phyloP scores from a whole-genome alignment of 2,888 invertebrate genomes.

The Noctuana brunneofusca region DNA sequence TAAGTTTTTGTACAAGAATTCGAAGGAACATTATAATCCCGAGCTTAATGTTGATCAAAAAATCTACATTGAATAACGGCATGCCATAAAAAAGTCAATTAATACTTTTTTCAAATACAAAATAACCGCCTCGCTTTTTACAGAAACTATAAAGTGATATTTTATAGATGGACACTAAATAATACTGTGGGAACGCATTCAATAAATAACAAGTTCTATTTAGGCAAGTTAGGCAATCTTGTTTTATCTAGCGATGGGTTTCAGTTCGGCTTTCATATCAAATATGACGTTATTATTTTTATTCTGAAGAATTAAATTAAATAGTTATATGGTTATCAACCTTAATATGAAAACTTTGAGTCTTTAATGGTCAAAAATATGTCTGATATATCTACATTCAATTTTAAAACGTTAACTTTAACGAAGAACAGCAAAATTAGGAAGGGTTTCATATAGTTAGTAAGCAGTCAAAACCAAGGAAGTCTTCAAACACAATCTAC shows the following conservation, averaged over 20 bases:
- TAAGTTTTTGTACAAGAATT: constrained; percentile 18
- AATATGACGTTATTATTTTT: background rate
- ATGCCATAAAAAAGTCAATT: constrained; percentile 43
- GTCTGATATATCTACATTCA: background rate
- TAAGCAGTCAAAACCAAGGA: background rate
- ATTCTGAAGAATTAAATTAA: background rate
- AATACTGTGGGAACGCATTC: constrained; percentile 40
- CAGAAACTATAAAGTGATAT: constrained; percentile 46
- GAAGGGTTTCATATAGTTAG: background rate
- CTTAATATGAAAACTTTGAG: too few relatives aligned
- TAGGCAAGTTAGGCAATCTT: constrained; percentile 22
- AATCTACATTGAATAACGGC: constrained; percentile 38
- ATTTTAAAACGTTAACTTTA: background rate
- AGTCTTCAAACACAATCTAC: background rate
- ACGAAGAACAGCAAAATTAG: background rate
- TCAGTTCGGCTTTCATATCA: constrained; percentile 15
- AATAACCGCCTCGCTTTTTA: constrained; percentile 41
- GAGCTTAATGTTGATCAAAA: constrained; percentile 11
- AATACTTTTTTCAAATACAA: constrained; percentile 42
- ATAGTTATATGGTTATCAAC: too few relatives aligned
- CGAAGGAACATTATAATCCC: constrained; percentile 18
- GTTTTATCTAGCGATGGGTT: constrained; percentile 4
- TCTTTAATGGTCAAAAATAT: too few relatives aligned
- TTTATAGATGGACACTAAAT: constrained; percentile 41
- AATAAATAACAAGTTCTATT: constrained; percentile 31